Evolutionary conservation across 2,797 vertebrate genomes (phyloP).

Genomic region (Poliocrania exsul): DNA sequence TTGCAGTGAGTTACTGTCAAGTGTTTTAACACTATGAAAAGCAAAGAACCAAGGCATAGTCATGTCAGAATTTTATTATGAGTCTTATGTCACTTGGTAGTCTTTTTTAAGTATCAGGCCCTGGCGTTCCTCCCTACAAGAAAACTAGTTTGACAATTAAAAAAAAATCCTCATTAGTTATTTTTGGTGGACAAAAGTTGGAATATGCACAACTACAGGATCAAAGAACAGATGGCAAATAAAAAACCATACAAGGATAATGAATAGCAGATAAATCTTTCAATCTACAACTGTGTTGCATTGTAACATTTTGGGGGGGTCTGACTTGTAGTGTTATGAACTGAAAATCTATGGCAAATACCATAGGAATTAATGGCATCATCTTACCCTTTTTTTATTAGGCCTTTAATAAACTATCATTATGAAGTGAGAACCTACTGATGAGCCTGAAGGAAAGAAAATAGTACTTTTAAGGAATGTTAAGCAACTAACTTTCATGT

Average conservation of each 20-base stretch:
- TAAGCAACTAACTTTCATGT: neutral
- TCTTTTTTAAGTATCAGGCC: neutral
- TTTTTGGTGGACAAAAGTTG: neutral
- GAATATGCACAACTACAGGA: neutral
- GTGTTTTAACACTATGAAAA: neutral
- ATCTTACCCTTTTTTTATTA: neutral
- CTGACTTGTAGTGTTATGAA: neutral
- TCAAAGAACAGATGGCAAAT: neutral
- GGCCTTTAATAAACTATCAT: neutral
- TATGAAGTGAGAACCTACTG: neutral
- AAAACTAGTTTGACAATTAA: neutral
- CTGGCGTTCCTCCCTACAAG: neutral
- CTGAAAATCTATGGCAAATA: neutral
- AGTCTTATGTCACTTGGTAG: neutral
- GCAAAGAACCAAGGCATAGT: neutral
- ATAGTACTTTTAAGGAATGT: neutral
- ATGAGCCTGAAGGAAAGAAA: neutral
- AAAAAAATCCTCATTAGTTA: neutral
- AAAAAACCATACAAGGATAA: neutral
- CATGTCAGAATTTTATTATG: neutral
- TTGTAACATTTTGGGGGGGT: accelerated
- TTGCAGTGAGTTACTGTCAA: neutral
- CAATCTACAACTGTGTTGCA: neutral
- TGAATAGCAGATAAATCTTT: neutral
- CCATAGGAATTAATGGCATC: neutral